These are phyloP conservation scores for Cliona cf. orientalis DNA, from an alignment of 37 sponge, comb jelly and placozoan genomes.

Conservation along the genomic window DNA sequence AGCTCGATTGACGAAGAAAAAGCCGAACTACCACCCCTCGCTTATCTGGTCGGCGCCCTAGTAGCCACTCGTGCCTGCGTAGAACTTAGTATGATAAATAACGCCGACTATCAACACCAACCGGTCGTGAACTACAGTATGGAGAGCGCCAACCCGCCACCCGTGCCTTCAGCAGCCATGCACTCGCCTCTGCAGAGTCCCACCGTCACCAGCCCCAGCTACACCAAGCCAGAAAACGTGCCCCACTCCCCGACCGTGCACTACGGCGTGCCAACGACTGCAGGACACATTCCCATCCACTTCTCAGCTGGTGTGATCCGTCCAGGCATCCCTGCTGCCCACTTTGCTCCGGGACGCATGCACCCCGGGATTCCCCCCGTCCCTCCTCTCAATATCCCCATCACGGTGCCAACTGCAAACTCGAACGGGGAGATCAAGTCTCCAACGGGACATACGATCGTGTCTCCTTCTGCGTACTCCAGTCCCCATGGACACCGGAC, in stretches of 20 bases:
- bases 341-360: neutral
- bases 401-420: conserved; percentile 10
- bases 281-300: neutral
- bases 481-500: conserved; percentile 47
- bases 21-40: too few species aligned
- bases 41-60: too few species aligned
- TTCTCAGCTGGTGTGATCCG: neutral
- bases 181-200: conserved; percentile 72
- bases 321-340: conserved; percentile 6
- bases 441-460: conserved; percentile 20
- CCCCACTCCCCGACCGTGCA: conserved; percentile 11
- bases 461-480: conserved; percentile 29
- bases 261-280: conserved; percentile 24
- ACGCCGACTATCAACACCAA: too few species aligned
- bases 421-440: conserved; percentile 44
- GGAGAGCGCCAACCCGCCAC: neutral
- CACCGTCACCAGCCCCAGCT: conserved; percentile 24
- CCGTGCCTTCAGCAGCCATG: neutral
- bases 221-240: neutral
- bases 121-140: neutral
- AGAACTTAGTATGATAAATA: too few species aligned
- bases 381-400: neutral
- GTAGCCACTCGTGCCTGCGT: too few species aligned
- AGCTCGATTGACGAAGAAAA: too few species aligned
- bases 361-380: conserved; percentile 9